Evolutionary conservation across 2,797 vertebrate species (phyloP), one percentile per base, ranked within the genome.

Genomic region (Hemibagrus guttatus): DNA sequence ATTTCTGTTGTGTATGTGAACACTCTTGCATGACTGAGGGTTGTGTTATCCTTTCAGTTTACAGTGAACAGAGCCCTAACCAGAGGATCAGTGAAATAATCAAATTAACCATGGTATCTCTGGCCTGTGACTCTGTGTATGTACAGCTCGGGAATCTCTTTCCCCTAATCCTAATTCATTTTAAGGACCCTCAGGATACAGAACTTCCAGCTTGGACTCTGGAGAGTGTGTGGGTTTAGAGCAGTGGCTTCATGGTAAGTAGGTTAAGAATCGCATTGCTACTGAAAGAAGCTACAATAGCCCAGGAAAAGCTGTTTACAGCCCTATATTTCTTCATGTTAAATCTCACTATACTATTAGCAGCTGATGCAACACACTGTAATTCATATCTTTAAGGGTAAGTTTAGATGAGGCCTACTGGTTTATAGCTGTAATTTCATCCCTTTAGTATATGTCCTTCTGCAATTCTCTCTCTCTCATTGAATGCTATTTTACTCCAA

Each of bases 401-500:
- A 14, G 17, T 68, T 21, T 66, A 66, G 63, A 82, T 82, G 61
- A 49, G 5, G 42, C 28, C 66, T 42, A 59, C 23, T 81, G 72
- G 74, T 78, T 85, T 72, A 81, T 71, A 71, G 75, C 81, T 64
- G 72, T 81, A 63, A 66, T 85, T 80, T 75, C 83, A 42, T 26
- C 85, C 54, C 83, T 21, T 79, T 49, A n/a, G 16, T 76, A 52
- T 74, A 49, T 56, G n/a, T 54, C 56, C 46, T 56, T 79, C 79
- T 86, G 26, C 64, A 69, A 23, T 46, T 83, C 46, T 68, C 71
- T 68, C 71, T 68, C 42, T 76, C 66, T 84, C 71, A 74, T 52
- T 78, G 46, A 75, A 13, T 54, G 71, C 74, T 88, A 84, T 86
- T 80, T 87, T 63, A 81, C 85, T 81, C 66, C 13, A 52, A 85